These are phyloP conservation scores for Emydoidea blandingii DNA, from an alignment of 2,797 vertebrate species.

Conservation along the genomic window DNA sequence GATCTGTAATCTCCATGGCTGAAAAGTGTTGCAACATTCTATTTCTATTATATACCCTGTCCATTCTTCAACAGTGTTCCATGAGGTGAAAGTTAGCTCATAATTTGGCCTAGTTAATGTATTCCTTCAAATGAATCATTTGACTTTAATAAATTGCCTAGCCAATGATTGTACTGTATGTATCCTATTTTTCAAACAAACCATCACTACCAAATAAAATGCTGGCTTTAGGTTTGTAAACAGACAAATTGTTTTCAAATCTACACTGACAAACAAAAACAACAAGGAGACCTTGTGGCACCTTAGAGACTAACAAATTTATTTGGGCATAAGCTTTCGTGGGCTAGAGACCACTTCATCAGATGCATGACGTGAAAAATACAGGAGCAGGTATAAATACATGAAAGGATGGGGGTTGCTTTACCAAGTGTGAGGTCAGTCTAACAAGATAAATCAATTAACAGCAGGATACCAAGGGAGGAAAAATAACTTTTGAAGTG, in stretches of 20 bases:
- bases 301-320: too few species aligned
- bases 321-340: too few species aligned
- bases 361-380: too few species aligned
- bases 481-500: too few species aligned
- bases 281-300: too few species aligned
- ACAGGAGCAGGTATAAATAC: too few species aligned
- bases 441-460: too few species aligned
- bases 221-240: background rate
- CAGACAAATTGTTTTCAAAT: background rate
- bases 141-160: background rate
- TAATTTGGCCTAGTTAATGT: conserved; percentile 12
- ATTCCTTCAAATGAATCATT: background rate
- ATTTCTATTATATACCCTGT: background rate
- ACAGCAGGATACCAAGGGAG: too few species aligned
- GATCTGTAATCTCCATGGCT: conserved; percentile 22
- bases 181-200: background rate
- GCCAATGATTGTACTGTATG: background rate
- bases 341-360: too few species aligned
- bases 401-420: too few species aligned
- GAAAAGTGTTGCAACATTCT: background rate
- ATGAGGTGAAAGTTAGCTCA: background rate
- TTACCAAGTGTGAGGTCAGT: too few species aligned
- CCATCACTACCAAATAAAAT: background rate
- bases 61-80: background rate
- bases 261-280: background rate